Conservation (phyloP, 2,797 vertebrate species). For the Myotis findleyi region DNA sequence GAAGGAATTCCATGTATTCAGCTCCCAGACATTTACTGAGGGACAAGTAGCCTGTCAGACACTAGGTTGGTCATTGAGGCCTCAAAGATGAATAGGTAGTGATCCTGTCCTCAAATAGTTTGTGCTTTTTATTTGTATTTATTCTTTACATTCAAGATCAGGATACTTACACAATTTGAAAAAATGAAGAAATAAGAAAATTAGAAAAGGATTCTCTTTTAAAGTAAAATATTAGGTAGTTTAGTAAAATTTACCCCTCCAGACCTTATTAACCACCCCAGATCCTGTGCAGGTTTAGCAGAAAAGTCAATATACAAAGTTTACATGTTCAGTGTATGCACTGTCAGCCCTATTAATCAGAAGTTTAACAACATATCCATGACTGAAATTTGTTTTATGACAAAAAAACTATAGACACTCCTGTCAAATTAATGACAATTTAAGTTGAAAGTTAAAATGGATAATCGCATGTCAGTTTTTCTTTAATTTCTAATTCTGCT, state of each 20-base stretch:
- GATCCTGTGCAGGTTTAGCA: neutral
- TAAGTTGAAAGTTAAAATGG: constrained; percentile 36
- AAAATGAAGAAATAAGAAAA: constrained; percentile 48
- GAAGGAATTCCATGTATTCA: constrained; percentile 26
- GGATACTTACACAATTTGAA: constrained; percentile 44
- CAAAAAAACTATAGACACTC: neutral
- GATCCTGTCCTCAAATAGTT: neutral
- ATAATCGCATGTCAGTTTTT: constrained; percentile 13
- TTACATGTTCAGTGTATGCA: neutral
- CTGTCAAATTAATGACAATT: constrained; percentile 32
- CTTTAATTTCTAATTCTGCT: constrained; percentile 10
- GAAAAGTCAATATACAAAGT: neutral
- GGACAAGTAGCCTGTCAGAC: neutral
- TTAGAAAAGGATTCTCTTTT: neutral
- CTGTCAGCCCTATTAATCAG: neutral
- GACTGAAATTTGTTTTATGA: neutral
- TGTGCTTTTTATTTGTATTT: neutral
- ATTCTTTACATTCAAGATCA: constrained; percentile 33
- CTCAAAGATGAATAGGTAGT: neutral
- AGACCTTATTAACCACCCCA: neutral
- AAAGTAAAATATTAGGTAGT: constrained; percentile 20
- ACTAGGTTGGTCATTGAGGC: neutral
- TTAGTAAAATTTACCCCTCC: constrained; percentile 37
- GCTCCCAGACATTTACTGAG: constrained; percentile 34
- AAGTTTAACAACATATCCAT: neutral